Conservation (phyloP, 2,113 vertebrate species). For the Motacilla alba region DNA sequence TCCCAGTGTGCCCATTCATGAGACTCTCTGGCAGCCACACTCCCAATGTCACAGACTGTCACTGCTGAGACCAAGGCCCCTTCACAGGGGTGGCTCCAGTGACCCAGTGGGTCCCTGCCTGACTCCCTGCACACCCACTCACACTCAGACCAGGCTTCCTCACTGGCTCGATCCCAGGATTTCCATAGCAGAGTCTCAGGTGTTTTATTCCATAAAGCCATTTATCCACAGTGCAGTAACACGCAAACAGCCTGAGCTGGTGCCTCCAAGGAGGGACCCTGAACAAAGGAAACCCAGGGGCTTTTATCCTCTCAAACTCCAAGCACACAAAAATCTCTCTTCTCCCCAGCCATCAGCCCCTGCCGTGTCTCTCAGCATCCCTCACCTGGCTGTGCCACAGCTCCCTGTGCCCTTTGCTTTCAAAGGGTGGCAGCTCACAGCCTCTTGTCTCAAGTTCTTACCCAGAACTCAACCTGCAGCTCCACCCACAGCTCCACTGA, state of each 20-base stretch:
- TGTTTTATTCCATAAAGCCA: fast-evolving
- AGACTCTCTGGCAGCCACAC: not conserved
- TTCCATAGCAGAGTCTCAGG: fast-evolving
- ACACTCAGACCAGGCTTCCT: not conserved
- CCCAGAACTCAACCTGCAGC: not conserved
- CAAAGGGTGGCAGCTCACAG: not conserved
- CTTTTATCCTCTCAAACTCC: not conserved
- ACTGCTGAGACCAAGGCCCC: not conserved
- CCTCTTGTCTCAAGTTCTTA: not conserved
- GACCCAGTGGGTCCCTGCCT: fast-evolving
- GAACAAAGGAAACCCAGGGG: not conserved
- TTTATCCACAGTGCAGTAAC: not conserved
- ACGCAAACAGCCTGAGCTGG: not conserved
- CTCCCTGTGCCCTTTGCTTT: not conserved
- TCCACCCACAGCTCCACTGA: not conserved
- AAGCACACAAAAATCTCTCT: fast-evolving
- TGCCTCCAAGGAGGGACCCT: not conserved
- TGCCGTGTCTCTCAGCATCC: fast-evolving
- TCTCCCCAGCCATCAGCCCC: not conserved
- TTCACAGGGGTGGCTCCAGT: not conserved
- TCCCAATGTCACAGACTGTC: not conserved
- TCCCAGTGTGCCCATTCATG: fast-evolving
- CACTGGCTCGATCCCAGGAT: fast-evolving
- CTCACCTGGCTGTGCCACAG: not conserved
- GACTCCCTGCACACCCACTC: not conserved